Percentiles rank a stretch among this genome's conserved stretches.
Evolutionary conservation across 2,888 invertebrate species (phyloP).

Genomic region (Polymixis flavicincta): DNA sequence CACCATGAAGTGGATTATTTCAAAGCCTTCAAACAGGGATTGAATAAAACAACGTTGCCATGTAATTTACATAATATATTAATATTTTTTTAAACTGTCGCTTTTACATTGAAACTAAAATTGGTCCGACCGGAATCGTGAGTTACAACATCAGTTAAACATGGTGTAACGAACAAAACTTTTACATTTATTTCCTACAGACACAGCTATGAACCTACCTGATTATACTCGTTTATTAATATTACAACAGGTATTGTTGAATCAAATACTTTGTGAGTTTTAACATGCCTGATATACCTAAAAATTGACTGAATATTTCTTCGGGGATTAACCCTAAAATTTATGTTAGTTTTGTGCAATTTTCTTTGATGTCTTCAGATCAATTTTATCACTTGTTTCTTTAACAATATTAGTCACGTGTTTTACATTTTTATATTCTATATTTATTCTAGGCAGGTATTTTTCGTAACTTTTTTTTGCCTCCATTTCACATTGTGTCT

Average conservation of each 20-base stretch:
- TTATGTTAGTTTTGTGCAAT: neutral
- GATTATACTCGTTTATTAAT: neutral
- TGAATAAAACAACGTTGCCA: conserved; percentile 75
- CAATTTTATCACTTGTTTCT: neutral
- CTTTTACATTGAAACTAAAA: conserved; percentile 84
- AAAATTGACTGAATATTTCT: conserved; percentile 9
- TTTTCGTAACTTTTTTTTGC: neutral
- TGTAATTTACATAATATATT: conserved; percentile 87
- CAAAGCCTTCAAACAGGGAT: neutral
- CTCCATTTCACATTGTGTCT: conserved; percentile 52
- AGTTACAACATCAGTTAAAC: conserved; percentile 80
- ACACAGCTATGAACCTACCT: conserved; percentile 57
- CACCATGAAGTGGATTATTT: neutral
- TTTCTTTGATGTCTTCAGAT: neutral
- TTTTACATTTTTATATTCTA: too few species aligned
- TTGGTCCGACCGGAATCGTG: conserved; percentile 86
- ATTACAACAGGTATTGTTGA: neutral
- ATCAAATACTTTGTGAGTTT: neutral
- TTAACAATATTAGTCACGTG: neutral
- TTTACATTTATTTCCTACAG: conserved; percentile 64
- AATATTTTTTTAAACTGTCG: conserved; percentile 87
- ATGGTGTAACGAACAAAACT: conserved; percentile 67
- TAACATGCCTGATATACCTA: neutral
- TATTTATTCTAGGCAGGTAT: neutral
- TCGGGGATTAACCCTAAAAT: neutral